Conservation (phyloP, 2,888 invertebrate species). For the Caenorhabditis panamensis region DNA sequence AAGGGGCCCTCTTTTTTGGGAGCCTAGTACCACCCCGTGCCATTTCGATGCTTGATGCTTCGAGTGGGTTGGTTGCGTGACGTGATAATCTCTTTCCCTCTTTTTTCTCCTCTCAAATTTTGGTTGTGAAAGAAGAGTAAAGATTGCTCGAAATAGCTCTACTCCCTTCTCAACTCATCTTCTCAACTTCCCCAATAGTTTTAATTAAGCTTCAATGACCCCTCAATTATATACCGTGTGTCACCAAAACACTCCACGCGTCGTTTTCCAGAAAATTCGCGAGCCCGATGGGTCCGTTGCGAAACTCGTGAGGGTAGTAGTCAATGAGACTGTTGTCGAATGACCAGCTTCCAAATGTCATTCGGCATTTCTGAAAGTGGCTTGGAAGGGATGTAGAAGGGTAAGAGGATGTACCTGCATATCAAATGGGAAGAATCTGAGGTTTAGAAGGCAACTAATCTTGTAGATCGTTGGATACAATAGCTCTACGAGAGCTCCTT, state of each 20-base stretch:
- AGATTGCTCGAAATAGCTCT: too few species aligned
- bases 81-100: not conserved
- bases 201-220: not conserved
- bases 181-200: not conserved
- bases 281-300: conserved; percentile 55
- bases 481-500: conserved; percentile 56
- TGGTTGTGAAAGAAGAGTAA: too few species aligned
- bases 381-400: not conserved
- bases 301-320: conserved; percentile 43
- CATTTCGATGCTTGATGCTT: not conserved
- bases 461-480: conserved; percentile 65
- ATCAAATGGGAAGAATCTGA: conserved; percentile 66
- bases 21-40: not conserved
- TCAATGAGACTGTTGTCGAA: conserved; percentile 67
- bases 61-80: not conserved
- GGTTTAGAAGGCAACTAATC: conserved; percentile 61
- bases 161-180: not conserved
- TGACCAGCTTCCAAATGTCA: conserved; percentile 69
- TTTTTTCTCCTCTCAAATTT: not conserved
- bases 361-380: conserved; percentile 55
- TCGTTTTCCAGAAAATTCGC: conserved; percentile 67
- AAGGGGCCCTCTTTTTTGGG: too few species aligned
- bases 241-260: conserved; percentile 63
- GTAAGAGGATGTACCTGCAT: conserved; percentile 49
- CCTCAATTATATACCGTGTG: conserved; percentile 50